These are phyloP conservation scores for Theristicus caerulescens DNA, from an alignment of 2,113 vertebrate species.

Conservation along the genomic window DNA sequence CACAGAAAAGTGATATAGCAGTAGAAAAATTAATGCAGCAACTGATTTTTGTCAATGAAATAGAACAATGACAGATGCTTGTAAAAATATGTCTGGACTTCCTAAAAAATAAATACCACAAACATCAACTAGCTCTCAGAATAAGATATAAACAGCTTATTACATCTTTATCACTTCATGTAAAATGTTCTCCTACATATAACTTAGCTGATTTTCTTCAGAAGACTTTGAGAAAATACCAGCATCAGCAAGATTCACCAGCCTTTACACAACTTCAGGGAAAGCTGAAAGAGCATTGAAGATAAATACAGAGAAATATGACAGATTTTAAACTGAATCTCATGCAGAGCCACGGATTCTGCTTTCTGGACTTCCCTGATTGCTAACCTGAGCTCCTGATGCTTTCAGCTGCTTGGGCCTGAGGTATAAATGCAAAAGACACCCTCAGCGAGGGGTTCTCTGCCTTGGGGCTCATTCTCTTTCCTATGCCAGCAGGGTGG, in stretches of 20 bases:
- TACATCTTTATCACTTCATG: neutral
- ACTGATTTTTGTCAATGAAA: neutral
- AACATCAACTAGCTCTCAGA: neutral
- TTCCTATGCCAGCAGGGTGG: rapidly evolving
- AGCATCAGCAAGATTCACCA: neutral
- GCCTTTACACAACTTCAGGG: neutral
- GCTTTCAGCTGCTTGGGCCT: neutral
- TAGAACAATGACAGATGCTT: neutral
- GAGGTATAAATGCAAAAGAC: neutral
- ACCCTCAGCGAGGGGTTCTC: neutral
- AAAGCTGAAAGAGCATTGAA: neutral
- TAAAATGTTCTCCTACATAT: neutral
- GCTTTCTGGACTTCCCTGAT: neutral
- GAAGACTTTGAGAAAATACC: neutral
- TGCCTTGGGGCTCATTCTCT: neutral
- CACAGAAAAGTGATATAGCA: neutral
- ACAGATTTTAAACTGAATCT: neutral
- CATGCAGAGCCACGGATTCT: neutral
- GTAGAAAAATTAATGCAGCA: neutral
- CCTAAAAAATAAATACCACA: neutral
- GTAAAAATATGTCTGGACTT: neutral
- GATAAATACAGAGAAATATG: neutral
- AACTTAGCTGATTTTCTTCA: neutral
- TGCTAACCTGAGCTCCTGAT: neutral
- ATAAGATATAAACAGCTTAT: neutral